Percentiles rank a stretch among this genome's conserved stretches.
These are phyloP conservation scores for Erpetoichthys calabaricus DNA, from an alignment of 2,797 vertebrate genomes.

Conservation along the genomic window DNA sequence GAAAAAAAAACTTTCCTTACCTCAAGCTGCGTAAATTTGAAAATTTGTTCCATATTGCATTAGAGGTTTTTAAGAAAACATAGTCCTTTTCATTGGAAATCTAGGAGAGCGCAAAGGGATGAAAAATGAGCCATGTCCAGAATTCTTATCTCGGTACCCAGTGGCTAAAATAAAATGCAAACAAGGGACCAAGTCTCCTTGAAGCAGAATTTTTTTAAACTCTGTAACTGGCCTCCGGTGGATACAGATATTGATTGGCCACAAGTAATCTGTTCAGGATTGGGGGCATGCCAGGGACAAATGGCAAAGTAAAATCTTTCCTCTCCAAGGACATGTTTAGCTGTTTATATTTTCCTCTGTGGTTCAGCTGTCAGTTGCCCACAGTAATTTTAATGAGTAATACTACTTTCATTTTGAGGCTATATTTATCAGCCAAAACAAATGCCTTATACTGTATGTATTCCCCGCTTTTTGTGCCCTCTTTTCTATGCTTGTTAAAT, in stretches of 20 bases:
- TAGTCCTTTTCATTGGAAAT: slow-evolving; percentile 43
- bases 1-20: too few relatives aligned
- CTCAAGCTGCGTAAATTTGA: too few relatives aligned
- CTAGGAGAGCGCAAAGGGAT: slow-evolving; percentile 43
- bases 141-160: slow-evolving; percentile 52
- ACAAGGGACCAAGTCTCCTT: slow-evolving; percentile 44
- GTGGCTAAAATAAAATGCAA: slow-evolving; percentile 55
- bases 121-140: slow-evolving; percentile 59
- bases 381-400: slow-evolving; percentile 26
- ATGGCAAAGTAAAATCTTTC: slow-evolving; percentile 46
- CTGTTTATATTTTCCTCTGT: slow-evolving; percentile 38
- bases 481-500: too few relatives aligned
- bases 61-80: slow-evolving; percentile 25
- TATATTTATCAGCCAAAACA: slow-evolving; percentile 23
- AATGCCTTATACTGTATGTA: slow-evolving; percentile 17
- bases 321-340: slow-evolving; percentile 47
- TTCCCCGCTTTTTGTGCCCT: not conserved
- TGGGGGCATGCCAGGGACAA: slow-evolving; percentile 61
- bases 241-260: slow-evolving; percentile 70
- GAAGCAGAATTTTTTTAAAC: slow-evolving; percentile 36
- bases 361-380: slow-evolving; percentile 34
- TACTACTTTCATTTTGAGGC: slow-evolving; percentile 21
- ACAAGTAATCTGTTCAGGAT: slow-evolving; percentile 74
- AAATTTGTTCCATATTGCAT: not conserved
- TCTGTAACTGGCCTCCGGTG: slow-evolving; percentile 70